phyloP scores from a whole-genome alignment of 2,113 vertebrate genomes.

The Seriola quinqueradiata region DNA sequence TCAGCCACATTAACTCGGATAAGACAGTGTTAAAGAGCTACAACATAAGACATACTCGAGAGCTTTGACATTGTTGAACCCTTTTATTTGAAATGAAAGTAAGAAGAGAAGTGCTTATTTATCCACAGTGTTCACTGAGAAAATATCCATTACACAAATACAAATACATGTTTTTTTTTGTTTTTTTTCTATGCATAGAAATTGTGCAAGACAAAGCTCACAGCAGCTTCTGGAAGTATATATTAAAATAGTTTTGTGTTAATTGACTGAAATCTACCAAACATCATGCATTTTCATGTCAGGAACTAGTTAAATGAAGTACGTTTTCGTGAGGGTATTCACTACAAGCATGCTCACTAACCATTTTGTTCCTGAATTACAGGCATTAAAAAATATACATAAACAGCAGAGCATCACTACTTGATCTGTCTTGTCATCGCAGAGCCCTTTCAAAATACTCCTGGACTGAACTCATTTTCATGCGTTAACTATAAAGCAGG shows the following conservation, averaged over 20 bases:
- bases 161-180: not conserved
- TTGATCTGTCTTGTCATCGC: not conserved
- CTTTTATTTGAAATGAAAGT: conserved; percentile 41
- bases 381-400: conserved; percentile 31
- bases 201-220: conserved; percentile 2
- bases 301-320: conserved; percentile 13
- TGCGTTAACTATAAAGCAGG: not conserved
- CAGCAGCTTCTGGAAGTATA: conserved; percentile 34
- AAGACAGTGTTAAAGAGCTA: not conserved
- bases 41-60: not conserved
- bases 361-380: conserved; percentile 7
- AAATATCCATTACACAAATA: conserved; percentile 3
- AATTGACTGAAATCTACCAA: conserved; percentile 32
- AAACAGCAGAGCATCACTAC: not conserved
- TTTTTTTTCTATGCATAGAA: conserved; percentile 10
- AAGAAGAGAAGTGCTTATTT: conserved; percentile 12
- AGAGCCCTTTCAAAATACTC: not conserved
- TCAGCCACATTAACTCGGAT: not conserved
- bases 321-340: not conserved
- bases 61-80: conserved; percentile 7
- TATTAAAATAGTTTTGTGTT: conserved; percentile 37
- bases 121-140: not conserved
- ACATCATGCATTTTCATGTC: not conserved
- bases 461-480: not conserved
- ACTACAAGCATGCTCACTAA: not conserved